phyloP scores from a whole-genome alignment of 2,888 invertebrate genomes.

The Teleiodes luculella region DNA sequence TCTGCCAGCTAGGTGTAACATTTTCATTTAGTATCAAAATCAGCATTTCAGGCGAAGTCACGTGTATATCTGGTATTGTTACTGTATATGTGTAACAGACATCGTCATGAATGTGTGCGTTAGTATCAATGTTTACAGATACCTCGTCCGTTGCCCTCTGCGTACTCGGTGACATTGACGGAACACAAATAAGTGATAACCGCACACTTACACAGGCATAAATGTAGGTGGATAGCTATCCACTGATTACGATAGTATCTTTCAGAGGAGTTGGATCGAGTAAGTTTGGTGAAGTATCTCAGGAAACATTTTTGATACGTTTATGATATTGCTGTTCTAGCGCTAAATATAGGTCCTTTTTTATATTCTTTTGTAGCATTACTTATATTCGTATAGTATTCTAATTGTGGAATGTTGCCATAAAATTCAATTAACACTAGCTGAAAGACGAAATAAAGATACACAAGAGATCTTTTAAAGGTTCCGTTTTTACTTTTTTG shows the following conservation, averaged over 20 bases:
- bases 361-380: no score
- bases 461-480: no score
- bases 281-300: not conserved
- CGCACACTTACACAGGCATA: conserved; percentile 49
- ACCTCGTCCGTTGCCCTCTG: conserved; percentile 73
- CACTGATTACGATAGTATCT: conserved; percentile 13
- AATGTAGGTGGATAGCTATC: conserved; percentile 37
- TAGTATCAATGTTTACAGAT: conserved; percentile 54
- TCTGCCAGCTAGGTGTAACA: no score
- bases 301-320: not conserved
- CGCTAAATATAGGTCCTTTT: no score
- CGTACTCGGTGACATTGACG: conserved; percentile 76
- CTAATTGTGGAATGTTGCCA: no score
- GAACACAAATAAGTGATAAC: conserved; percentile 72
- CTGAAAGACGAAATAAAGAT: no score
- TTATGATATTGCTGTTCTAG: no score
- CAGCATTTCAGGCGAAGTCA: not conserved
- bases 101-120: conserved; percentile 35
- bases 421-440: no score
- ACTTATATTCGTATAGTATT: no score
- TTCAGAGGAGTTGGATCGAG: not conserved
- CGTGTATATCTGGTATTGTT: conserved; percentile 24
- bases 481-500: no score
- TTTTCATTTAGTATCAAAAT: not conserved
- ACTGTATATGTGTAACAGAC: conserved; percentile 34